phyloP scores from a whole-genome alignment of 1,140 invertebrate species.

The Phortica variegata region DNA sequence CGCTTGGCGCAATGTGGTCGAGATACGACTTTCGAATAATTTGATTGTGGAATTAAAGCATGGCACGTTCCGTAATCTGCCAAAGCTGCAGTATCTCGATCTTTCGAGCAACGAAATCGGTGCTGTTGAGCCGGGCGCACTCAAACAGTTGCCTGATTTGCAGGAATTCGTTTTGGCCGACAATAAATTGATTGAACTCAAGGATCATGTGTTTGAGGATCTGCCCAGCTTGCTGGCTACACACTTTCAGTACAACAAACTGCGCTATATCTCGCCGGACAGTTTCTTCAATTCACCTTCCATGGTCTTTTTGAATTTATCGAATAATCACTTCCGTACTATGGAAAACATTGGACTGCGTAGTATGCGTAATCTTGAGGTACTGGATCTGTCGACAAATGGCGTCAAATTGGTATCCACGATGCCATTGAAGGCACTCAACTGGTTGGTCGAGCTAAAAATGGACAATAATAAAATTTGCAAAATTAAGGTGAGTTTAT shows the following conservation, averaged over 20 bases:
- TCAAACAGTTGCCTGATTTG: slow-evolving; percentile 74
- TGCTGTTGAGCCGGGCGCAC: slow-evolving; percentile 73
- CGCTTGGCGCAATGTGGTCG: slow-evolving; percentile 66
- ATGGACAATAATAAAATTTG: slow-evolving; percentile 76
- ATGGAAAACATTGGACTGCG: slow-evolving; percentile 73
- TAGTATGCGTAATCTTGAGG: slow-evolving; percentile 73
- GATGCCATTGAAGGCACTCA: slow-evolving; percentile 67
- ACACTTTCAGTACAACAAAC: slow-evolving; percentile 79
- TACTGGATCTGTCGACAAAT: slow-evolving; percentile 78
- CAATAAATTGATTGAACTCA: slow-evolving; percentile 71
- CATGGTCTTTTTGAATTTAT: slow-evolving; percentile 78
- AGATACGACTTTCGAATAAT: slow-evolving; percentile 72
- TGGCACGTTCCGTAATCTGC: slow-evolving; percentile 71
- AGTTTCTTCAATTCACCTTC: slow-evolving; percentile 78
- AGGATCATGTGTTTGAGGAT: slow-evolving; percentile 74
- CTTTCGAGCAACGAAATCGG: slow-evolving; percentile 80
- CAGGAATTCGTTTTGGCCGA: slow-evolving; percentile 74
- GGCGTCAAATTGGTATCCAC: slow-evolving; percentile 69
- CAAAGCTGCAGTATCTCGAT: slow-evolving; percentile 71
- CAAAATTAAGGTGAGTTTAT: slow-evolving; percentile 59
- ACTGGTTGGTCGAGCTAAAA: slow-evolving; percentile 82
- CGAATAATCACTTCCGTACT: slow-evolving; percentile 71
- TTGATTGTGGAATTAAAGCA: slow-evolving; percentile 71
- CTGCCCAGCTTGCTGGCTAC: slow-evolving; percentile 71
- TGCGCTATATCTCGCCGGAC: slow-evolving; percentile 70